Conservation (phyloP, 2,888 invertebrate species). For the Saturnia japonica region DNA sequence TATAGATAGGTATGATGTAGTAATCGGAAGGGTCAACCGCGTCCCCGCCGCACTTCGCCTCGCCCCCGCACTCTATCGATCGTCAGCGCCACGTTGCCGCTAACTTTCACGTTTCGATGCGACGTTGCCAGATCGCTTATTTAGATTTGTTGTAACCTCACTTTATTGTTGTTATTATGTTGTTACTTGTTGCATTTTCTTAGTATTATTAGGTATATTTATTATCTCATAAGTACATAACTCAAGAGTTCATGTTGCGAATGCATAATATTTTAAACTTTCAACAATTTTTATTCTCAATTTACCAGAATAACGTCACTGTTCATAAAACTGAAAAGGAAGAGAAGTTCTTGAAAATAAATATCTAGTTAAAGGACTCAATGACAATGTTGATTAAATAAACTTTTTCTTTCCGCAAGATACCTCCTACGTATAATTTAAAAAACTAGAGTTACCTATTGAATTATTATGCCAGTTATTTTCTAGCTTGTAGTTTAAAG, state of each 20-base stretch:
- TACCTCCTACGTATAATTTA: neutral
- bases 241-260: neutral
- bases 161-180: slow-evolving; percentile 54
- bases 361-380: no score
- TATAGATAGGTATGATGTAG: slow-evolving; percentile 26
- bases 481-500: neutral
- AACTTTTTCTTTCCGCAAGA: neutral
- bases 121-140: slow-evolving; percentile 65
- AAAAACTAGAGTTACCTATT: neutral
- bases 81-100: slow-evolving; percentile 63
- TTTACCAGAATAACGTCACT: neutral
- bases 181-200: slow-evolving; percentile 18
- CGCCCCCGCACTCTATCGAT: slow-evolving; percentile 42
- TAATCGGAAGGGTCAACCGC: slow-evolving; percentile 56
- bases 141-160: slow-evolving; percentile 54
- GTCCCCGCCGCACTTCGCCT: slow-evolving; percentile 36
- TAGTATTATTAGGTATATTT: no score
- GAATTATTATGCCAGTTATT: neutral
- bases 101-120: slow-evolving; percentile 58
- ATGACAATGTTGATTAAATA: no score
- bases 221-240: slow-evolving; percentile 1
- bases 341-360: no score
- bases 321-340: no score
- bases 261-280: neutral
- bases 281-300: neutral